These are phyloP conservation scores for Galago senegalensis DNA, from an alignment of 2,797 vertebrate species.

Conservation along the genomic window DNA sequence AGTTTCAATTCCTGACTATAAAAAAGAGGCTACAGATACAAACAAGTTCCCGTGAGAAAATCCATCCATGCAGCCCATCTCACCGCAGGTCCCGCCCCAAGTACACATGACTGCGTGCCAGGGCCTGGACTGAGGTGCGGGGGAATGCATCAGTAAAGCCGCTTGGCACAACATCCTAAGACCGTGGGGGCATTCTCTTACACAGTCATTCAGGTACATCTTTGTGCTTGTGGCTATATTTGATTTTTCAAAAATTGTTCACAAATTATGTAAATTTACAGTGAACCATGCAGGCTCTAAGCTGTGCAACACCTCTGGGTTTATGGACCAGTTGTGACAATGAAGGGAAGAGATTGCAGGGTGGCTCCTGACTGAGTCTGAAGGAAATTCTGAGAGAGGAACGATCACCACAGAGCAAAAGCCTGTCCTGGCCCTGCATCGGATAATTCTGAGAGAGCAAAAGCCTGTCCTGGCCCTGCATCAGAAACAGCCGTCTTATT, in stretches of 20 bases:
- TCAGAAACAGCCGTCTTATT: rapidly evolving
- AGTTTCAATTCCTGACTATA: background rate
- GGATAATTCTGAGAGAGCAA: background rate
- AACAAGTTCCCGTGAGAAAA: background rate
- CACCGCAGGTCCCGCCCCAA: background rate
- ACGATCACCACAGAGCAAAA: too few species aligned
- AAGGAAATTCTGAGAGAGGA: background rate
- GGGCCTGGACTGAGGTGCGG: rapidly evolving
- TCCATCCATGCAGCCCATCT: background rate
- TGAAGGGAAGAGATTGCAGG: background rate
- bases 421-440: rapidly evolving
- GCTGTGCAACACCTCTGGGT: rapidly evolving
- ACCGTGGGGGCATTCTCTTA: background rate
- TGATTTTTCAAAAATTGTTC: background rate
- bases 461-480: rapidly evolving
- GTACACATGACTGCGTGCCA: rapidly evolving
- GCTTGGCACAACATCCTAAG: too few species aligned
- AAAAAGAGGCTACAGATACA: background rate
- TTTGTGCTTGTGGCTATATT: background rate
- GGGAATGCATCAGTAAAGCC: background rate
- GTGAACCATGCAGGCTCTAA: background rate
- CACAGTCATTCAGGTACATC: too few species aligned
- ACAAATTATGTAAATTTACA: background rate
- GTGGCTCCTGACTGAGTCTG: background rate
- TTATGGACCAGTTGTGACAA: background rate